Percentiles rank a stretch among this genome's conserved stretches.
phyloP scores from a whole-genome alignment of 1,140 invertebrate genomes.

The Bombus balteatus region DNA sequence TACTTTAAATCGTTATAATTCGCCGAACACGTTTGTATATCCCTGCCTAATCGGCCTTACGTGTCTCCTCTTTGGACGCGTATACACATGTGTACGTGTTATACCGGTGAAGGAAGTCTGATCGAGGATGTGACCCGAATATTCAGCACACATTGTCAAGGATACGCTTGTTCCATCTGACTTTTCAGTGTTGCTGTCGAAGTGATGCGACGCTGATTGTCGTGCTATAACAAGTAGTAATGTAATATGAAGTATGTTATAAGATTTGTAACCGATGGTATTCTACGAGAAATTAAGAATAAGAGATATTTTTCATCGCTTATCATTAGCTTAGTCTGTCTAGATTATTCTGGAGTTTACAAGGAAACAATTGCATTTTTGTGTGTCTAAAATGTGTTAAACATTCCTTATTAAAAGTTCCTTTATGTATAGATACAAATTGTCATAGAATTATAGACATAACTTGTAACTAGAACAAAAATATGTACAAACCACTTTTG shows the following conservation, averaged over 20 bases:
- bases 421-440: too few relatives aligned
- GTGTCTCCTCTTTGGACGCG: not conserved
- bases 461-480: too few relatives aligned
- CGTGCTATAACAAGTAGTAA: not conserved
- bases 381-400: not conserved
- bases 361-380: not conserved
- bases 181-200: not conserved
- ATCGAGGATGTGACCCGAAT: conserved; percentile 50
- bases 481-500: too few relatives aligned
- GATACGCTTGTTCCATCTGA: conserved; percentile 11
- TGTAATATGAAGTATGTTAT: not conserved
- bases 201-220: not conserved
- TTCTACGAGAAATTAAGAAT: not conserved
- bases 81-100: conserved; percentile 6
- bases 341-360: not conserved
- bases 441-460: too few relatives aligned
- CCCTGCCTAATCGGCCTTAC: conserved; percentile 56
- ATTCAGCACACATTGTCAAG: conserved; percentile 41
- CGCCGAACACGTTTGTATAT: conserved; percentile 62
- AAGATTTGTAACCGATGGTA: not conserved
- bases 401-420: not conserved
- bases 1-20: conserved; percentile 74
- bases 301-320: not conserved
- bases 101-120: conserved; percentile 46
- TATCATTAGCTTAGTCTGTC: not conserved